A percentile compares a stretch with the other conserved stretches of the same genome.
Evolutionary conservation across 2,113 vertebrate species (phyloP).

Genomic region (Nipponia nippon): DNA sequence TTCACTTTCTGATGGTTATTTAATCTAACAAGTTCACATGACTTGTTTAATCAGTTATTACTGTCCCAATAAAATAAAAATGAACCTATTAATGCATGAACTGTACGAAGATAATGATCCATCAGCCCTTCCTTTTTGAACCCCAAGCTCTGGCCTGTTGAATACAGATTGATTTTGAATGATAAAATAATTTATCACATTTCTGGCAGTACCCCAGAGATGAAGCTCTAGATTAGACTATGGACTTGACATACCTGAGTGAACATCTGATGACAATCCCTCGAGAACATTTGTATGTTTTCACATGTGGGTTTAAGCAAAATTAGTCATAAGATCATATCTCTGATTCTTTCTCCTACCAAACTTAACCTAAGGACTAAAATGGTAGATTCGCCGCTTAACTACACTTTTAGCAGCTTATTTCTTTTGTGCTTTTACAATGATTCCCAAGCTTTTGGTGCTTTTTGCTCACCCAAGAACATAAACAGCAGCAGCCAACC

Average conservation of each 20-base stretch:
- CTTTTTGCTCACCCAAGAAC: neutral
- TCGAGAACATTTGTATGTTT: slow-evolving; percentile 33
- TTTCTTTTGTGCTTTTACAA: neutral
- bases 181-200: neutral
- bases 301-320: slow-evolving; percentile 47
- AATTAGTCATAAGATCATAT: slow-evolving; percentile 49
- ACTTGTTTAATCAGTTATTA: neutral
- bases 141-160: neutral
- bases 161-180: neutral
- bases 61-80: neutral
- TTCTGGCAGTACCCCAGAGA: neutral
- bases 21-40: neutral
- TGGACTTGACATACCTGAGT: slow-evolving; percentile 14
- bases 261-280: neutral
- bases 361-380: neutral
- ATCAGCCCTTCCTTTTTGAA: neutral
- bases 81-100: neutral
- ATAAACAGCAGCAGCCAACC: neutral
- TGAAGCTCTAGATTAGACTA: slow-evolving; percentile 9
- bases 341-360: slow-evolving; percentile 31
- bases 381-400: neutral
- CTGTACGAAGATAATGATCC: neutral
- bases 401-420: neutral
- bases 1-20: neutral
- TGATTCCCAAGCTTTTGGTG: neutral